Evolutionary conservation across 37 sponge, comb jelly and placozoan genomes (phyloP).

Genomic region (Agelas oroides): DNA sequence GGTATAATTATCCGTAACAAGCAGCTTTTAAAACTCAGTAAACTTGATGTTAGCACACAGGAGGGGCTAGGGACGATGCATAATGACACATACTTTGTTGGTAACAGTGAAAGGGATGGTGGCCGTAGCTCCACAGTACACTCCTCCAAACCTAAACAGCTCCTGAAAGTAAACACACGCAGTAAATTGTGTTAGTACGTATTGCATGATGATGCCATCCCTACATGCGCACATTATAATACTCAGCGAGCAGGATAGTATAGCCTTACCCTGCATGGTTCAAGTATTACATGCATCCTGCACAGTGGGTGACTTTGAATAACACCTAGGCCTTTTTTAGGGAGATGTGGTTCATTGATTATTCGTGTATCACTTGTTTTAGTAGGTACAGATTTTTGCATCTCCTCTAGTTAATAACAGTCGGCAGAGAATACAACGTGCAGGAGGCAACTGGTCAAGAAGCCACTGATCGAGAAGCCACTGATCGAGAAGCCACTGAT

Average conservation of each 20-base stretch:
- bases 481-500: no score
- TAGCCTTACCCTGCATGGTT: no score
- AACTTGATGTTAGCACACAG: background rate
- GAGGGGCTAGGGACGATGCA: background rate
- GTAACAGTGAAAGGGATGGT: slow-evolving; percentile 54
- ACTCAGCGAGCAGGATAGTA: no score
- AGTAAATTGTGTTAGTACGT: background rate
- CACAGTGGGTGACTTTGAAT: no score
- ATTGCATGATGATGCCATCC: background rate
- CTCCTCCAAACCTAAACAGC: slow-evolving; percentile 79
- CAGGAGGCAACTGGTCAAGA: no score
- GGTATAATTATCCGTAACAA: background rate
- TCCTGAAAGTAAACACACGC: slow-evolving; percentile 51
- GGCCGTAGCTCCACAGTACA: slow-evolving; percentile 69
- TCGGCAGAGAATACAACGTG: no score
- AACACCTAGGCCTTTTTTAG: no score
- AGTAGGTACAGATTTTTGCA: background rate
- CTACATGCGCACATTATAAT: no score
- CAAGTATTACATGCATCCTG: no score
- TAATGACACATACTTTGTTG: slow-evolving; percentile 54
- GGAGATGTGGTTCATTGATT: no score
- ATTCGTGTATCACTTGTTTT: background rate
- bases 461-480: no score
- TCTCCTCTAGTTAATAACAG: no score
- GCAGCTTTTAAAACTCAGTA: background rate